Base-by-base conservation (phyloP, 2,888 invertebrate species). In the Thecocarcelia acutangulata region DNA sequence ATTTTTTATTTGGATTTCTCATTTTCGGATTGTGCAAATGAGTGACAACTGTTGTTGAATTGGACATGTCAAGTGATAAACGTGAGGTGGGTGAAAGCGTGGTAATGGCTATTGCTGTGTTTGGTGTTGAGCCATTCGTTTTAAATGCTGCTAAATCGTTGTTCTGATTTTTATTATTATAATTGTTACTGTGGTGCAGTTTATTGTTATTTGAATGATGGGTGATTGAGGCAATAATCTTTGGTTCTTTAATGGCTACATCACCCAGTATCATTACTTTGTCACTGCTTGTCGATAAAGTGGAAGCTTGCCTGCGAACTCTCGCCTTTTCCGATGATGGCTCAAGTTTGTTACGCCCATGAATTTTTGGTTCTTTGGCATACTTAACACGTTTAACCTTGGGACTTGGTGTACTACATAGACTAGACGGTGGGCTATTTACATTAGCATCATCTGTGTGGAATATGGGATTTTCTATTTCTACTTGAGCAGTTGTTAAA, bases 71-170 rank as follows among this genome's bases (percentile, higher is more conserved):
- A 61, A 83, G 66, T 44, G 79, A 82, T 74, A 83, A 61, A 83
- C 76, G 61, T 80, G 83, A 81, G 72, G 84, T 85, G 73, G 84
- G 82, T 81, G 84, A 84, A 76, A 84, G 83, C 70, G 84, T 83
- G 63, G 83, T 80, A 64, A 85, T 84, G 54, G 84, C 82, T 72
- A 85, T 84, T 24, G 84, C 84, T 56, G 85, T 77, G 82, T 83
- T 86, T 82, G 92, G 92, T 89, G 92, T 92, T 91, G 92, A 92
- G 89, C 92, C 91, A 85, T 92, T 92, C 86, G 91, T 90, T 89
- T 91, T 92, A 87, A 91, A 79, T 70, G 85, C 84, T 84, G 84
- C 85, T 48, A 42, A 83, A 50, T 81, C 85, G 83, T 66, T 86
- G 84, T 69, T 68, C 72, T 78, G 58, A 8, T 69, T 76, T 33